Percentiles rank a stretch among this genome's conserved stretches.
Conservation (phyloP, 2,797 vertebrate genomes). For the Erithacus rubecula region DNA sequence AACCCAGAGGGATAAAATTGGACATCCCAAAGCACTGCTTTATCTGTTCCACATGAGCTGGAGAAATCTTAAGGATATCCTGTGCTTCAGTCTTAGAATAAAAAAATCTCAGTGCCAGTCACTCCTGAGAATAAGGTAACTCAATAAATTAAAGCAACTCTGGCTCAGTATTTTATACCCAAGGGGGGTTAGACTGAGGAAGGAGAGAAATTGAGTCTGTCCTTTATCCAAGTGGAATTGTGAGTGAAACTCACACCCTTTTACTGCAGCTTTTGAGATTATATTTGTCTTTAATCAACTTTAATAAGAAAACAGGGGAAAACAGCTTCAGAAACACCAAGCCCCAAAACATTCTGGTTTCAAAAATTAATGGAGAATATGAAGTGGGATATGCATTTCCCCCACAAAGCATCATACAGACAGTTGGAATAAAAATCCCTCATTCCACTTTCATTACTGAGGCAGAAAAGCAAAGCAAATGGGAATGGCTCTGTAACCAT, state of each 20-base stretch:
- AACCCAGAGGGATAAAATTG: neutral
- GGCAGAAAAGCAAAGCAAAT: slow-evolving; percentile 40
- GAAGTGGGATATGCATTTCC: neutral
- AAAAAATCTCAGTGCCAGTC: neutral
- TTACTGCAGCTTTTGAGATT: neutral
- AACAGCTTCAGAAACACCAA: neutral
- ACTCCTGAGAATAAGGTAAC: neutral
- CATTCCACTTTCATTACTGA: slow-evolving; percentile 23
- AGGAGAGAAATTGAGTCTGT: neutral
- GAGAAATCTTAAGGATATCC: neutral
- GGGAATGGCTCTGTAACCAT: slow-evolving; percentile 52
- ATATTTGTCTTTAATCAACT: neutral
- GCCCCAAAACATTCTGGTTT: neutral
- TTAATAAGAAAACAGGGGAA: neutral
- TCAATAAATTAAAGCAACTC: neutral
- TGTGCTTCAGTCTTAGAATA: neutral
- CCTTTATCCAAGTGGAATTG: neutral
- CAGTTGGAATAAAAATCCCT: neutral
- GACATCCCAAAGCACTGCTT: neutral
- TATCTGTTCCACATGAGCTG: neutral
- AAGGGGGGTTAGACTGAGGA: neutral
- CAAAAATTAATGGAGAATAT: neutral
- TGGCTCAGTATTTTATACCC: neutral
- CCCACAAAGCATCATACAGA: neutral
- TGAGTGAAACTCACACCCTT: neutral